phyloP scores from a whole-genome alignment of 2,113 vertebrate genomes.

The Empidonax traillii region DNA sequence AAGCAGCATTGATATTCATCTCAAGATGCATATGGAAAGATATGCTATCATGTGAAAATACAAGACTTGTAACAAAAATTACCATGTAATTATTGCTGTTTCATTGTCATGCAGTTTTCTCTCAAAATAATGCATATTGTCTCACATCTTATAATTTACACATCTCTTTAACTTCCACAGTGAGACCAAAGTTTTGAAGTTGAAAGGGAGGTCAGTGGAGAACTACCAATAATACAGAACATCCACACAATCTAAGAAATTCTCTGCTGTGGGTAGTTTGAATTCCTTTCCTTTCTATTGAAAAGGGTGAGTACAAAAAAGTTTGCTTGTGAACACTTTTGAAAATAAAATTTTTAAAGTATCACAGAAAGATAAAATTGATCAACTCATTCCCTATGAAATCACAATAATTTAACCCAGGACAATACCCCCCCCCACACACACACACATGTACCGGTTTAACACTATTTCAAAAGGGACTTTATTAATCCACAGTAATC shows the following conservation, averaged over 20 bases:
- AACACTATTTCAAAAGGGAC: background rate
- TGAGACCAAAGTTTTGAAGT: background rate
- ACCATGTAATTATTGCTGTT: background rate
- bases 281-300: background rate
- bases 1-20: background rate
- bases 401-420: background rate
- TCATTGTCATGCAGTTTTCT: background rate
- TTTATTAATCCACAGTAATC: background rate
- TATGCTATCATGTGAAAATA: background rate
- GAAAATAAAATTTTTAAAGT: background rate
- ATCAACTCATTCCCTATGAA: background rate
- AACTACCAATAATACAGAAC: background rate
- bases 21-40: background rate
- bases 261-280: background rate
- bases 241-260: background rate
- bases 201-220: background rate
- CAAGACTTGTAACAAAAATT: background rate
- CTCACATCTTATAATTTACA: background rate
- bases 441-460: background rate
- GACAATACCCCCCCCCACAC: rapidly evolving
- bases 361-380: background rate
- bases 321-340: background rate
- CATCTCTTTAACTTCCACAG: background rate
- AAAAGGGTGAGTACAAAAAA: background rate
- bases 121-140: background rate